Base-by-base conservation (phyloP, 2,113 vertebrate genomes). In the Pungitius pungitius region DNA sequence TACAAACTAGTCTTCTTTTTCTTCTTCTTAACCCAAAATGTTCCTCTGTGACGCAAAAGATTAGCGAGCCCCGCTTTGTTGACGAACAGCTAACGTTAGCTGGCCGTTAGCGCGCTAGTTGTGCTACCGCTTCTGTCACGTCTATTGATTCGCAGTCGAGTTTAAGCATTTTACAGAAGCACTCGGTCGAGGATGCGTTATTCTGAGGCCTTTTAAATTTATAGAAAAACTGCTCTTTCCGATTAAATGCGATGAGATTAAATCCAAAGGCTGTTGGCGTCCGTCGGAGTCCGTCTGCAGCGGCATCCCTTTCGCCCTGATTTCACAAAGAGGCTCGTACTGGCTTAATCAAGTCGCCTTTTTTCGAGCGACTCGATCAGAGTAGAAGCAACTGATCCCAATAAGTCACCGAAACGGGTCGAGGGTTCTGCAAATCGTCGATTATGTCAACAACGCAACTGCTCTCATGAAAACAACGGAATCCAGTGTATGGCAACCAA, bases 241-340 rank as follows among this genome's bases (percentile, higher is more conserved):
- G 64, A 92, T 88, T 86, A 93, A 88, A 89, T 88, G 87, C 69
- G 89, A 90, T 30, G 91, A 91, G 76, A 92, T 92, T 77, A 91
- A 85, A 89, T 85, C 88, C 90, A 88, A 54, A 84, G 88, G 86
- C 77, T 75, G 87, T 58, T 81, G 77, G 70, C 86, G 88, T 84
- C 81, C 81, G 83, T 89, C 85, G 82, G 87, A 81, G 75, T 90
- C 83, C 81, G 82, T 85, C 91, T 91, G 90, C 90, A 89, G 92
- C 91, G 84, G 92, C 94, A 94, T 94, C 93, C 92, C 94, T 90
- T 85, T 81, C 79, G 61, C 84, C 89, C 74, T 84, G 70, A 74
- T 79, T 82, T 80, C 7, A 76, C 87, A 79, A 88, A 86, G 49
- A 65, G 54, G 45, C 7, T 54, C 37, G 69, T 73, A 51, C 62